A percentile compares a stretch with the other conserved stretches of the same genome.
These are phyloP conservation scores for Agrochola macilenta DNA, from an alignment of 2,888 invertebrate species.

Conservation along the genomic window DNA sequence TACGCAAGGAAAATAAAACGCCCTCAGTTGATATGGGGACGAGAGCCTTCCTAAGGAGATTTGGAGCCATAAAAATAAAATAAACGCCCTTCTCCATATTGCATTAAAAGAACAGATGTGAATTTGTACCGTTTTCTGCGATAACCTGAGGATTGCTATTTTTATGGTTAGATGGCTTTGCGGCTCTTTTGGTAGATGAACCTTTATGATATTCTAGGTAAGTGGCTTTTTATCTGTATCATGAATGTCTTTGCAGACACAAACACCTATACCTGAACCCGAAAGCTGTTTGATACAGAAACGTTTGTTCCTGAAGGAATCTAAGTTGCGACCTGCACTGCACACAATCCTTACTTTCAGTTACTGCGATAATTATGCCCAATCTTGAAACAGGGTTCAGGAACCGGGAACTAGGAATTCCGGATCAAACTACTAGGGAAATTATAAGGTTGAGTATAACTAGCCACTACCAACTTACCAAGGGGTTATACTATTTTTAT, in stretches of 20 bases:
- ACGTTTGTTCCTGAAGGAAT: neutral
- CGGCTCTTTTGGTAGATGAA: neutral
- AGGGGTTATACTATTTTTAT: too few species aligned
- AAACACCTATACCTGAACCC: too few species aligned
- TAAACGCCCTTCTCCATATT: slow-evolving; percentile 69
- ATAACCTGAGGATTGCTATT: slow-evolving; percentile 46
- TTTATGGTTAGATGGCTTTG: slow-evolving; percentile 32
- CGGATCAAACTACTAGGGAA: too few species aligned
- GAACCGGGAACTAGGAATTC: too few species aligned
- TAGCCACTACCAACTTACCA: too few species aligned
- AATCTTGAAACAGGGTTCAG: too few species aligned
- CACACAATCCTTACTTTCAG: neutral
- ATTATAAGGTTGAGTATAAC: too few species aligned
- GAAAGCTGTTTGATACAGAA: neutral
- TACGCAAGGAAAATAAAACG: slow-evolving; percentile 42
- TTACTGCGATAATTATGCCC: neutral
- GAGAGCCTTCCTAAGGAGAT: slow-evolving; percentile 61
- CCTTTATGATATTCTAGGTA: neutral
- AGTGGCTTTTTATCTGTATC: neutral
- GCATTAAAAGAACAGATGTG: slow-evolving; percentile 64
- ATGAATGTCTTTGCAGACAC: neutral
- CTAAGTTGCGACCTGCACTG: neutral
- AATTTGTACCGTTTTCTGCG: slow-evolving; percentile 64
- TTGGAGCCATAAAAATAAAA: slow-evolving; percentile 72
- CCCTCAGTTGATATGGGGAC: slow-evolving; percentile 45